A percentile compares a stretch with the other conserved stretches of the same genome.
phyloP scores from a whole-genome alignment of 2,888 invertebrate genomes.

The Drosophila kanekoi region DNA sequence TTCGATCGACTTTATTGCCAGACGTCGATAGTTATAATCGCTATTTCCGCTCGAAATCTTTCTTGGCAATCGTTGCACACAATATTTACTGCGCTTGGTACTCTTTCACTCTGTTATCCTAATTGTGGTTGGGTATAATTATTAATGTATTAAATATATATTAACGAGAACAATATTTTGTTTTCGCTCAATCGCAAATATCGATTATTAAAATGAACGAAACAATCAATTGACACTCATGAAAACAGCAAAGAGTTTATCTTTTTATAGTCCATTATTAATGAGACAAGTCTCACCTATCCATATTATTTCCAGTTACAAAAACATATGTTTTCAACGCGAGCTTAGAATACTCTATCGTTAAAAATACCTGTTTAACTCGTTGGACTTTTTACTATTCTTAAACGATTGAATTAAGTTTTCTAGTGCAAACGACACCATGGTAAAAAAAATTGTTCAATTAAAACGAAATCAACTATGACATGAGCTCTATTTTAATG shows the following conservation, averaged over 20 bases:
- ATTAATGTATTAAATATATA: too few relatives aligned
- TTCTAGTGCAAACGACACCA: constrained; percentile 1
- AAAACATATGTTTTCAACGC: neutral
- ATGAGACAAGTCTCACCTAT: neutral
- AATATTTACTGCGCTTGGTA: neutral
- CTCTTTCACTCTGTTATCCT: neutral
- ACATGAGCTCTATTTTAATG: neutral
- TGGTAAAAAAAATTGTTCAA: constrained; percentile 4
- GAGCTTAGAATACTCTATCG: neutral
- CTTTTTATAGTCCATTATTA: too few relatives aligned
- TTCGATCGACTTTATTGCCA: constrained; percentile 26
- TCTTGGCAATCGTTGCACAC: constrained; percentile 2
- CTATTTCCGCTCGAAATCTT: constrained; percentile 46
- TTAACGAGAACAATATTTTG: too few relatives aligned
- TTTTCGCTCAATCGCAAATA: too few relatives aligned
- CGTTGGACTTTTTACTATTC: constrained; percentile 1
- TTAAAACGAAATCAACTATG: constrained; percentile 11
- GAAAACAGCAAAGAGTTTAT: too few relatives aligned
- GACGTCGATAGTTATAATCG: constrained; percentile 43
- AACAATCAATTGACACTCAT: too few relatives aligned
- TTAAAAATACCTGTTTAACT: neutral
- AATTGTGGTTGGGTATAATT: neutral
- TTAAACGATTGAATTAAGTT: constrained; percentile 34
- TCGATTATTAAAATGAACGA: too few relatives aligned
- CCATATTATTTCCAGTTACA: neutral